These are phyloP conservation scores for Nemotelus pantherinus DNA, from an alignment of 2,888 invertebrate species.

Conservation along the genomic window DNA sequence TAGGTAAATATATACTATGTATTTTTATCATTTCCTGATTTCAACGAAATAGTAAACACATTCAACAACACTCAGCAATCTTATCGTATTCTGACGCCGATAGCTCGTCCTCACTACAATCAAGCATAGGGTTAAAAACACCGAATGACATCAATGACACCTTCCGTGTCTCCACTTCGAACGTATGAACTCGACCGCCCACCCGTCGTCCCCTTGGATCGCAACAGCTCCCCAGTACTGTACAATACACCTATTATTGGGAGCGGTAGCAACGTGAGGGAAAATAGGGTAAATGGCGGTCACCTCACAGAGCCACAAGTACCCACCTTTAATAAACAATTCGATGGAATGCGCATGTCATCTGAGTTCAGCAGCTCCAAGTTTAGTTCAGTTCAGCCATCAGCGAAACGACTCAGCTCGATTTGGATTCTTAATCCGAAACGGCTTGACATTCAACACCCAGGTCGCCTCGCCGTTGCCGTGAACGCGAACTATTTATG, in stretches of 20 bases:
- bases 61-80: too few relatives aligned
- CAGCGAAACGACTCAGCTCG: conserved; percentile 3
- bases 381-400: background rate
- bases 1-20: too few relatives aligned
- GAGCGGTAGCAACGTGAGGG: conserved; percentile 44
- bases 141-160: conserved; percentile 23
- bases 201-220: background rate
- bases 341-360: conserved; percentile 55
- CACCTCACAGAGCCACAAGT: conserved; percentile 14
- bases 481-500: conserved; percentile 45
- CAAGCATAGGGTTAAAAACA: too few relatives aligned
- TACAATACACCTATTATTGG: background rate
- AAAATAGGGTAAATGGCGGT: conserved; percentile 42
- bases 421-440: background rate
- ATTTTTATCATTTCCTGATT: too few relatives aligned
- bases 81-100: too few relatives aligned
- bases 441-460: conserved; percentile 52
- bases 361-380: conserved; percentile 45
- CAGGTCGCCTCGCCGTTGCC: conserved; percentile 16
- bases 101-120: too few relatives aligned
- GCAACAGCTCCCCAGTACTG: background rate
- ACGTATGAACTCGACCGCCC: conserved; percentile 20
- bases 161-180: conserved; percentile 17
- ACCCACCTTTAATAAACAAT: conserved; percentile 56
- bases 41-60: too few relatives aligned